phyloP scores from a whole-genome alignment of 2,113 vertebrate species.

The Platysternon megacephalum region DNA sequence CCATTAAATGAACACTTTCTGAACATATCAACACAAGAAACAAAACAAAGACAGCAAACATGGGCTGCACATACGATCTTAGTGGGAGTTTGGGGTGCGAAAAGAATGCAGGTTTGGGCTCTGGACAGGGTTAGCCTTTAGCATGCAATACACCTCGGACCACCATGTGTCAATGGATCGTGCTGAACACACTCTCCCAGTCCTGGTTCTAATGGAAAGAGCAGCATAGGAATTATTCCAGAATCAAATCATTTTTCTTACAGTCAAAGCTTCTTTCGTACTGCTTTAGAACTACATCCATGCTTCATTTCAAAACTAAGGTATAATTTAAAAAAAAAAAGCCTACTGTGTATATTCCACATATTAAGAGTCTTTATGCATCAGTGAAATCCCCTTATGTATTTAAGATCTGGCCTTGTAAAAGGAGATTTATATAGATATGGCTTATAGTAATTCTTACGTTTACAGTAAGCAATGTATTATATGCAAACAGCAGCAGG shows the following conservation, averaged over 20 bases:
- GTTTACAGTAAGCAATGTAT: background rate
- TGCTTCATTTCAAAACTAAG: background rate
- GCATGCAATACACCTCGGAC: background rate
- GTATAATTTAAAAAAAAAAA: background rate
- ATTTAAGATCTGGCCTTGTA: background rate
- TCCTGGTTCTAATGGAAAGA: background rate
- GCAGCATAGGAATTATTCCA: background rate
- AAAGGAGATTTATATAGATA: background rate
- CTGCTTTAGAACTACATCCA: background rate
- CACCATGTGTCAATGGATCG: fast-evolving
- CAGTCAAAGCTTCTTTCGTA: background rate
- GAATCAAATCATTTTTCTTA: background rate
- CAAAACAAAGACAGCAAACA: background rate
- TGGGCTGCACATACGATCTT: fast-evolving
- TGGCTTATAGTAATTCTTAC: background rate
- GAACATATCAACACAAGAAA: background rate
- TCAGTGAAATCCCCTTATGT: background rate
- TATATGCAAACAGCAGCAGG: background rate
- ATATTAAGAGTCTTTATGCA: background rate
- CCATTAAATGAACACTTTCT: background rate
- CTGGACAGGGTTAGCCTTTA: background rate
- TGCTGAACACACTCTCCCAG: fast-evolving
- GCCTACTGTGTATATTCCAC: background rate
- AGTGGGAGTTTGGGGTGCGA: fast-evolving
- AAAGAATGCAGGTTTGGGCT: background rate